Evolutionary conservation across 2,113 vertebrate genomes (phyloP).

Genomic region (Mustela nigripes): DNA sequence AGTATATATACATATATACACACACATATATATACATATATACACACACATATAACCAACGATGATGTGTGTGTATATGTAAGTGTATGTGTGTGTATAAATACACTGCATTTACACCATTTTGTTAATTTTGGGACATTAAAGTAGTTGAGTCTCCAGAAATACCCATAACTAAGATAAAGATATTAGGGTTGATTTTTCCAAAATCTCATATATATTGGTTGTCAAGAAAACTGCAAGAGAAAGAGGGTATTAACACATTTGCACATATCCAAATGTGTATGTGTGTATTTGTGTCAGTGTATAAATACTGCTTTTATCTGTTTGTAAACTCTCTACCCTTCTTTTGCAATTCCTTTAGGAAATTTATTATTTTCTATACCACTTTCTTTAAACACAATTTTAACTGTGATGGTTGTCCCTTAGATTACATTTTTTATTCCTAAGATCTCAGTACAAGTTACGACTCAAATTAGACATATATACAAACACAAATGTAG

Average conservation of each 20-base stretch:
- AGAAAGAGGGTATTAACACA: not conserved
- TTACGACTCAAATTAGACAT: not conserved
- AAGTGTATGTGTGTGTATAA: not conserved
- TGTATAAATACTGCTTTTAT: not conserved
- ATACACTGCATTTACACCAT: not conserved
- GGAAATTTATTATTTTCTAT: not conserved
- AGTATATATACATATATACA: too few species aligned
- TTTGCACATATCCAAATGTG: not conserved
- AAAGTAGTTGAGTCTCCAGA: not conserved
- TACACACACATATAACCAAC: not conserved
- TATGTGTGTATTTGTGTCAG: too few species aligned
- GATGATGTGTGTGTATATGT: not conserved
- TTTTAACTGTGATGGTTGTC: not conserved
- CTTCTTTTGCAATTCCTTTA: not conserved
- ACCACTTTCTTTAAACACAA: not conserved
- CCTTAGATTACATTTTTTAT: not conserved
- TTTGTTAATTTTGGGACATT: not conserved
- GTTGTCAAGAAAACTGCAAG: not conserved
- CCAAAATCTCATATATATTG: not conserved
- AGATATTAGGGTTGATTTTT: not conserved
- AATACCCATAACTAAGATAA: not conserved
- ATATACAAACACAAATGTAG: slow-evolving; percentile 27
- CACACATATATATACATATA: too few species aligned
- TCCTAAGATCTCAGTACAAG: not conserved
- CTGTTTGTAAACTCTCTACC: not conserved